A percentile compares a stretch with the other conserved stretches of the same genome.
Evolutionary conservation across 37 sponge, comb jelly and placozoan genomes (phyloP).

Genomic region (Oopsacas minuta): DNA sequence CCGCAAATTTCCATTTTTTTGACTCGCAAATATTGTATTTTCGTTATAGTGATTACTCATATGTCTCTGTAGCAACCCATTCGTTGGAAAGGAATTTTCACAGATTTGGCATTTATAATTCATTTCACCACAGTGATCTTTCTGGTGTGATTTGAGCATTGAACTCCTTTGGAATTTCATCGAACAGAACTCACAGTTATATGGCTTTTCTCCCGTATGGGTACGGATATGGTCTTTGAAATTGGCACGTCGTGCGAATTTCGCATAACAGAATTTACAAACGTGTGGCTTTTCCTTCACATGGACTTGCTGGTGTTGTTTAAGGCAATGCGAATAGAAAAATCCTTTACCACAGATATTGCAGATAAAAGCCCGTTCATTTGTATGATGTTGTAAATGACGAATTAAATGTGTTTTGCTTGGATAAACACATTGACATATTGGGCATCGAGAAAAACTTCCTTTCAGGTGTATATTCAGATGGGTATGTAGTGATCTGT

Average conservation of each 20-base stretch:
- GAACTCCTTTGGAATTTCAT: neutral
- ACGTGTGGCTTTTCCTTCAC: neutral
- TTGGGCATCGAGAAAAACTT: neutral
- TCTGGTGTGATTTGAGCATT: neutral
- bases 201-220: conserved; percentile 8
- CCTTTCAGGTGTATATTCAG: neutral
- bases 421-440: conserved; percentile 1
- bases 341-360: neutral
- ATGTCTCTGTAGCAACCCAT: neutral
- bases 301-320: neutral
- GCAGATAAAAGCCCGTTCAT: neutral
- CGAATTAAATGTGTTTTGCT: conserved; percentile 14
- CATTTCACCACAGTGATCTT: neutral
- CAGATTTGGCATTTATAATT: neutral
- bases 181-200: neutral
- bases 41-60: neutral
- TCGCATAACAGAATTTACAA: neutral
- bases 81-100: neutral
- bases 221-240: neutral
- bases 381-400: neutral
- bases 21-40: neutral
- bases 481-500: neutral
- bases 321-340: neutral
- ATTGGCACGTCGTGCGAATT: neutral
- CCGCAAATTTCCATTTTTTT: neutral